A percentile compares a stretch with the other conserved stretches of the same genome.
Evolutionary conservation across 2,797 vertebrate species (phyloP).

Genomic region (Lindbergichthys nudifrons): DNA sequence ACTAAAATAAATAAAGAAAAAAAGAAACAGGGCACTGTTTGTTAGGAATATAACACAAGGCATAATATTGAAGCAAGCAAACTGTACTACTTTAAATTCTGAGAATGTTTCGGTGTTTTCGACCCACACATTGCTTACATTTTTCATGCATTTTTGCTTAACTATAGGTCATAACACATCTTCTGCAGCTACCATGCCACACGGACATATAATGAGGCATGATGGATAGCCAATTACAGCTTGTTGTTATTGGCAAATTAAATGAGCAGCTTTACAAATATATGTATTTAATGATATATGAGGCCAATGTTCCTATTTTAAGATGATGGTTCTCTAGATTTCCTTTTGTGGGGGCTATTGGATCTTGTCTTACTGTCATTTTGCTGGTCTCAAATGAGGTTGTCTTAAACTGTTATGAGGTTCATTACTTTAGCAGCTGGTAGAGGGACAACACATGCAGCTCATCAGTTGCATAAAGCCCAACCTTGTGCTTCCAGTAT

Average conservation of each 20-base stretch:
- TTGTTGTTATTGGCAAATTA: neutral
- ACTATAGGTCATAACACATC: neutral
- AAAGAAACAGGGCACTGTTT: neutral
- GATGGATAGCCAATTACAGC: slow-evolving; percentile 7
- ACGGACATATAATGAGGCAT: neutral
- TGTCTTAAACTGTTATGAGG: slow-evolving; percentile 5
- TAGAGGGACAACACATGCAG: slow-evolving; percentile 12
- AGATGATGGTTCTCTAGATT: neutral
- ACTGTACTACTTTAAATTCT: neutral
- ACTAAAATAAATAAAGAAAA: too few species aligned
- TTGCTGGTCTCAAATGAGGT: slow-evolving; percentile 25
- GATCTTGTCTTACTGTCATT: neutral
- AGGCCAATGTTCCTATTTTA: neutral
- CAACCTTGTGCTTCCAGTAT: neutral
- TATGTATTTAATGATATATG: neutral
- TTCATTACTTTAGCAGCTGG: neutral
- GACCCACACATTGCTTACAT: neutral
- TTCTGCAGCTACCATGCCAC: neutral
- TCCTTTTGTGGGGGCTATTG: neutral
- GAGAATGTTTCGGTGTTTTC: neutral
- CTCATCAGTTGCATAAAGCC: slow-evolving; percentile 16
- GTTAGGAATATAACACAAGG: neutral
- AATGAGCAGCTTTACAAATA: neutral
- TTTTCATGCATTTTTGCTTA: neutral
- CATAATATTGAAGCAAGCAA: neutral